Evolutionary conservation across 2,113 vertebrate genomes (phyloP).

Genomic region (Amblyopsis rosae): DNA sequence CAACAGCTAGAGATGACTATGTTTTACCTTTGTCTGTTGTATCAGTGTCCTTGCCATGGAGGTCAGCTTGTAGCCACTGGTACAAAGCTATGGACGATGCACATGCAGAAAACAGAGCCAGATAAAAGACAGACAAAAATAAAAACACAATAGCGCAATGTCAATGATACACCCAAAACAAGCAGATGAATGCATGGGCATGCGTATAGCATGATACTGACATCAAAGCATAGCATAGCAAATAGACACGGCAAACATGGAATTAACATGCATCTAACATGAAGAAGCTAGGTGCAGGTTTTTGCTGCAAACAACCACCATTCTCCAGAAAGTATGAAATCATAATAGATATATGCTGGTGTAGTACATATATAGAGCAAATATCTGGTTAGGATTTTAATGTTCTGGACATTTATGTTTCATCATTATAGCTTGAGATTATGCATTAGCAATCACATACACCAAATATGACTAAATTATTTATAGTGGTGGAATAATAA

Average conservation of each 20-base stretch:
- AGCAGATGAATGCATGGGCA: conserved; percentile 30
- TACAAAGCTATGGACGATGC: conserved; percentile 86
- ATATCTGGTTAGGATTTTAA: no score
- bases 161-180: conserved; percentile 36
- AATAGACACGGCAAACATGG: conserved; percentile 18
- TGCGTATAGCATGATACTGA: neutral
- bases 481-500: neutral
- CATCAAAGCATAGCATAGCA: conserved; percentile 7
- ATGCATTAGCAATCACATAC: neutral
- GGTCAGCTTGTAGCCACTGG: conserved; percentile 94
- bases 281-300: neutral
- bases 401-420: no score
- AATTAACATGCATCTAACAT: neutral
- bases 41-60: conserved; percentile 86
- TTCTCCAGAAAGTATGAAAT: no score
- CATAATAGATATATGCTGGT: no score
- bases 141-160: conserved; percentile 41
- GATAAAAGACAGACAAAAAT: conserved; percentile 46
- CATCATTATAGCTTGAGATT: no score
- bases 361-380: no score
- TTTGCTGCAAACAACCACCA: no score
- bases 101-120: conserved; percentile 79
- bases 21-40: conserved; percentile 85
- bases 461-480: neutral
- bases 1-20: conserved; percentile 4